Conservation (phyloP, 2,888 invertebrate genomes). For the Ochropleura plecta region DNA sequence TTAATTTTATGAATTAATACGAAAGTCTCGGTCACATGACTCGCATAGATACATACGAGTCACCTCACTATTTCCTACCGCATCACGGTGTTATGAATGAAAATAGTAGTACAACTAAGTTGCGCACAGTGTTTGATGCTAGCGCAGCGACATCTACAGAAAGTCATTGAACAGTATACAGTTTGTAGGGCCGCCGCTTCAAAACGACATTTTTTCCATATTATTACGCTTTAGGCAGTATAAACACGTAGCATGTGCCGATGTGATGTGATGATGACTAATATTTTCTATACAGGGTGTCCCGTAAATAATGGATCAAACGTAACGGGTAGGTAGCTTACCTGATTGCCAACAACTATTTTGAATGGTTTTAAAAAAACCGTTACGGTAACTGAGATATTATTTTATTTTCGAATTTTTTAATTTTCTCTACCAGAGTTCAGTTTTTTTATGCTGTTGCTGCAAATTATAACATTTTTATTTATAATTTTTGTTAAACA, state of each 20-base stretch:
- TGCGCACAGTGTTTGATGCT: neutral
- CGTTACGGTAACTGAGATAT: too few species aligned
- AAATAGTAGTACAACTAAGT: neutral
- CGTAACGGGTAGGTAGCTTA: too few species aligned
- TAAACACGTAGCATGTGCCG: neutral
- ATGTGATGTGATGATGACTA: too few species aligned
- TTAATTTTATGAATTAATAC: neutral
- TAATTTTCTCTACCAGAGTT: too few species aligned
- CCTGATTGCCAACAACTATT: too few species aligned
- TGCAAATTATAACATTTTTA: too few species aligned
- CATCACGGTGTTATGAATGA: neutral
- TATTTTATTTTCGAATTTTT: too few species aligned
- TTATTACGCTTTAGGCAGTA: neutral
- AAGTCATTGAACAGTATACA: neutral
- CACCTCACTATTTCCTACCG: neutral
- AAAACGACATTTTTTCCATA: constrained; percentile 1
- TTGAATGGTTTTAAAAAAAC: too few species aligned
- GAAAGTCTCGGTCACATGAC: neutral
- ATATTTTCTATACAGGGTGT: too few species aligned
- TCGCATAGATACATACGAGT: neutral
- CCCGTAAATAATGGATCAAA: too few species aligned
- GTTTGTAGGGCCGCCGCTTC: constrained; percentile 1
- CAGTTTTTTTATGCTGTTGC: too few species aligned
- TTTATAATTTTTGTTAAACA: too few species aligned
- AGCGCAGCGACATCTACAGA: neutral